phyloP scores from a whole-genome alignment of 2,797 vertebrate genomes.

The Vultur gryphus region DNA sequence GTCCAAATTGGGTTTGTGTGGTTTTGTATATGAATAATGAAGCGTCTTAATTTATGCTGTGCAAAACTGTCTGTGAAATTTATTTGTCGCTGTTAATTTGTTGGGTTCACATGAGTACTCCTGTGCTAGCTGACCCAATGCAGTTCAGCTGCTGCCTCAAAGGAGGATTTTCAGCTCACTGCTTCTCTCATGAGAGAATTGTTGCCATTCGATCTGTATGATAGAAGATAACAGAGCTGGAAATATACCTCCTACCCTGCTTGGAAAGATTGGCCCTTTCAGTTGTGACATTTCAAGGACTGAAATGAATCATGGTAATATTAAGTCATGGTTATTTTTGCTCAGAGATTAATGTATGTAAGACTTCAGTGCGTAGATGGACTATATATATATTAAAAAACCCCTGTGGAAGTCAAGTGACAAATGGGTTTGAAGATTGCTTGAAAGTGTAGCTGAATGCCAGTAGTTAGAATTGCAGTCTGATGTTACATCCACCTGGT shows the following conservation, averaged over 20 bases:
- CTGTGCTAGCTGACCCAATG: background rate
- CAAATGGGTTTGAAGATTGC: background rate
- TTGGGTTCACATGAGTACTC: background rate
- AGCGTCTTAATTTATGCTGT: background rate
- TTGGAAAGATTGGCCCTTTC: background rate
- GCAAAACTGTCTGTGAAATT: background rate
- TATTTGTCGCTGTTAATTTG: background rate
- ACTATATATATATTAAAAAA: background rate
- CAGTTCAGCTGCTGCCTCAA: background rate
- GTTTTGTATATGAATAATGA: background rate
- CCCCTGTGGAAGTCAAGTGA: background rate
- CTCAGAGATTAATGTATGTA: background rate
- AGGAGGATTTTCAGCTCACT: background rate
- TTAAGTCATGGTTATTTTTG: conserved; percentile 44
- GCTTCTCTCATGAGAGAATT: background rate
- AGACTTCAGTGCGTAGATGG: background rate
- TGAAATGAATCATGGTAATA: background rate
- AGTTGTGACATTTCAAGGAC: conserved; percentile 9
- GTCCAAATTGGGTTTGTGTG: background rate
- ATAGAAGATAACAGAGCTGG: background rate
- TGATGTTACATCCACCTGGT: background rate
- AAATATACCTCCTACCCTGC: background rate
- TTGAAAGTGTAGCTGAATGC: conserved; percentile 1
- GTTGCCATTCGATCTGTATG: background rate
- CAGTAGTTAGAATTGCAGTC: background rate